Base-by-base conservation (phyloP, 30 jellyfish, hydroid and myxozoan species). In the Aurelia aurita region DNA sequence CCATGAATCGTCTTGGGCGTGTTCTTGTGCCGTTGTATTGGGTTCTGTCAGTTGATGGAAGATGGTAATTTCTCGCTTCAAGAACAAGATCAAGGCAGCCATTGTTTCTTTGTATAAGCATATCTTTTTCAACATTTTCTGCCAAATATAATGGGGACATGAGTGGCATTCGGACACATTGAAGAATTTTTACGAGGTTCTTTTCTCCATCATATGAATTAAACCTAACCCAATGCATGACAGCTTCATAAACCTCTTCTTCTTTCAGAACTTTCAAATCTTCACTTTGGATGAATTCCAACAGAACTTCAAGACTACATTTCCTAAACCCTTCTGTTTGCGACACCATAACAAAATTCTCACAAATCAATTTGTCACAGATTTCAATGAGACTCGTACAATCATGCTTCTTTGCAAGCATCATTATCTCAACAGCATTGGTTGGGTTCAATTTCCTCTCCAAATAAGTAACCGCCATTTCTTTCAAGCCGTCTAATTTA, bases 191-290 rank as follows among this genome's bases (percentile, higher is more conserved):
- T 23, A 79, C 67, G 23, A 88, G 68, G 65, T 88, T 80, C 66
- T 51, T 84, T 64, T 74, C 95, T 25, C 91, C 89, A 19, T 80
- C 95, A 39, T 61, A 64, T 12, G 78, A 70, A 79, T 91, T 91
- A 34, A 67, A 59, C 55, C 77, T 77, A 11, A 82, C 92, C 98
- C 98, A 93, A 8, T 45, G 63, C 84, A 93, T 68, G 18, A 88
- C 97, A 19, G 97, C 97, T 44, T 93, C 98, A 83, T 65, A 89
- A 16, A 87, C 98, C 63, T 93, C 98, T 64, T 93, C 98, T 84
- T 93, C 98, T 76, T 79, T 93, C 86, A 88, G 72, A 5, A 93
- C 98, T 51, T 85, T 74, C 75, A 93, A 82, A 49, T 93, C 97
- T 76, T 93, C 98, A 62, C 97, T 93, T 88, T 88, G 46, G 4